These are phyloP conservation scores for Hirtodrosophila confusa DNA, from an alignment of 2,888 invertebrate species.

Conservation along the genomic window DNA sequence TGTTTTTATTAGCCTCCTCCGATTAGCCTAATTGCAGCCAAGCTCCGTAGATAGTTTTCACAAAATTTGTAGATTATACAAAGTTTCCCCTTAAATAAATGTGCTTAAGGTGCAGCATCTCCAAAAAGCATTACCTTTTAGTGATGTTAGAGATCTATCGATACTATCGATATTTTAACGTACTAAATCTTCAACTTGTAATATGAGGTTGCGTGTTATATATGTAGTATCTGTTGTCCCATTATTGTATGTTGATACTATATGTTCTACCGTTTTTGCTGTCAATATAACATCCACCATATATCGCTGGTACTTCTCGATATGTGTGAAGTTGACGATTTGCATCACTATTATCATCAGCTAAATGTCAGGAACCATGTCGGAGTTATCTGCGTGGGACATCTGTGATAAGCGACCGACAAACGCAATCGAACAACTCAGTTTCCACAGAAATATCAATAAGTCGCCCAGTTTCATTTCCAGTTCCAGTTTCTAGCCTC, in stretches of 20 bases:
- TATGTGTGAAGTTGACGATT: too few relatives aligned
- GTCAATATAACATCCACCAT: too few relatives aligned
- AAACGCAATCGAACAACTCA: constrained; percentile 41
- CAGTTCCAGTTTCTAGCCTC: background rate
- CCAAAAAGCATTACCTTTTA: background rate
- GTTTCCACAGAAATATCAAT: constrained; percentile 43
- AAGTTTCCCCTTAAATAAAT: background rate
- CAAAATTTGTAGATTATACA: constrained; percentile 8
- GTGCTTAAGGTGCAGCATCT: background rate
- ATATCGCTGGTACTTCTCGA: too few relatives aligned
- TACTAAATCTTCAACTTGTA: too few relatives aligned
- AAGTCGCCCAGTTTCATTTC: constrained; percentile 10
- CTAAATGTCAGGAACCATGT: constrained; percentile 18
- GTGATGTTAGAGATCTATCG: too few relatives aligned
- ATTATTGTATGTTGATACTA: too few relatives aligned
- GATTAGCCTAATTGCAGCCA: constrained; percentile 53
- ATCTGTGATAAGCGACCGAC: constrained; percentile 55
- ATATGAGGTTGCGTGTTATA: too few relatives aligned
- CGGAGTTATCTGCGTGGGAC: constrained; percentile 39
- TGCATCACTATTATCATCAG: background rate
- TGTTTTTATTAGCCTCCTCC: constrained; percentile 20
- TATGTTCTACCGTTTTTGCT: too few relatives aligned
- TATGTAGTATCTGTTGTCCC: too few relatives aligned
- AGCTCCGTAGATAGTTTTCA: background rate
- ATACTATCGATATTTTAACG: too few relatives aligned